Evolutionary conservation across 2,113 vertebrate genomes (phyloP), one percentile per base, ranked within the genome.

Genomic region (Atractosteus spatula): DNA sequence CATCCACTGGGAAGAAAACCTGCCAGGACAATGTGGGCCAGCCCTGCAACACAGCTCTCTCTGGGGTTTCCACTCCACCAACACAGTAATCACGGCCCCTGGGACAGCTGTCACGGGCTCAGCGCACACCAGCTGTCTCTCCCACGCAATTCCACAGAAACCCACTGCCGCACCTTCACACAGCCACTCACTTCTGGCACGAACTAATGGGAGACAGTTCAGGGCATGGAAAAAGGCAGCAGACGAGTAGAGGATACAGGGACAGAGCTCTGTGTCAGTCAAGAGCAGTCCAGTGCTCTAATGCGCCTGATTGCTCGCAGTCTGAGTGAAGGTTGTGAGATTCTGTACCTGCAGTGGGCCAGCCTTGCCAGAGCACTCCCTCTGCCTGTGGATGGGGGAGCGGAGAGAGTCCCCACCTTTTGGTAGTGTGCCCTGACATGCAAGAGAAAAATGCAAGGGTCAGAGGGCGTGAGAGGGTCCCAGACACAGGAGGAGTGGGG

Each of bases 11-110:
- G 29, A 29, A 29, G 29, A 29, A 29, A 29, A 29, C 29, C 29
- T 29, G 29, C 29, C 29, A 29, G 29, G 29, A 29, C 29, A 51
- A 10, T 51, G 47, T 10, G 5, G 5, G 10, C 47, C 10, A 10
- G 47, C 47, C 47, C 10, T 51, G 47, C 47, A 29, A 29, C 29
- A 5, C 47, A 51, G 47, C 47, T 51, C 47, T 51, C 47, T 81
- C 78, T 74, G 75, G 70, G 79, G 76, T 88, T 89, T 85, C 77
- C 82, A 82, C 80, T 86, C 77, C 74, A 82, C 62, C 47, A 67
- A 71, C 64, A 82, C 75, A 71, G 79, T 85, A 86, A 88, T 89
- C 86, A 85, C 82, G 82, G 77, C 82, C 82, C 76, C 66, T 66
- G 87, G 81, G 85, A 85, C 62, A 51, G 67, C 45, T 73, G 65